Base-by-base conservation (phyloP, 2,113 vertebrate genomes). In the Takifugu flavidus region DNA sequence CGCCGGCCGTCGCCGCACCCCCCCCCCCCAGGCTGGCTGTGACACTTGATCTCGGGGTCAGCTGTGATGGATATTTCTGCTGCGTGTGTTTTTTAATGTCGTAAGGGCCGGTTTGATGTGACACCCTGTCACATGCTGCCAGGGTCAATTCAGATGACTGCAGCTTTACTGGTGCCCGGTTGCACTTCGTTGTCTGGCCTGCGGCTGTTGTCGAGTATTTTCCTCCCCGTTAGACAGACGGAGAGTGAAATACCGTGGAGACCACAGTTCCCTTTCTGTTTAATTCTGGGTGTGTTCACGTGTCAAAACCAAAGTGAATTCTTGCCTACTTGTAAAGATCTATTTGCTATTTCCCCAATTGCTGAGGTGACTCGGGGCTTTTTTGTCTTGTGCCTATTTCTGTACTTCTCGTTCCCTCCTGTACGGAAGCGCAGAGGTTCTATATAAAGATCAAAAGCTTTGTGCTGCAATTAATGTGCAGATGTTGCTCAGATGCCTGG, bases 1-100 rank as follows among this genome's bases (percentile, higher is more conserved):
- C 53, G 55, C 66, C 49, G 26, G 71, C 57, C 68, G 13, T 72
- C 66, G 29, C 13, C 31, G 53, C 53, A 34, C 62, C 71, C 60
- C 58, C 54, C 14, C 53, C n/a, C 70, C 74, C 78, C 58, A 42
- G 28, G 59, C 55, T 50, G 42, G 77, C 77, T 67, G 51, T 79
- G 87, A 89, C 82, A 91, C 79, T 85, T 82, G 89, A 90, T 89
- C 87, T 76, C 59, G 45, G 83, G 83, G 87, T 91, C 89, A 89
- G 88, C 89, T 91, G 89, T 60, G 61, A 52, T 13, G 54, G 84
- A 83, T 87, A 89, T 87, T 88, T 85, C 85, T 85, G 86, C 82
- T 79, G 74, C 83, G 66, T 83, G 63, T 82, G 72, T 81, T 75
- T 82, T 78, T 86, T 82, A 77, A 79, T 88, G 86, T 84, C 65